Evolutionary conservation across 2,888 invertebrate genomes (phyloP).

Genomic region (Iphiclides podalirius): DNA sequence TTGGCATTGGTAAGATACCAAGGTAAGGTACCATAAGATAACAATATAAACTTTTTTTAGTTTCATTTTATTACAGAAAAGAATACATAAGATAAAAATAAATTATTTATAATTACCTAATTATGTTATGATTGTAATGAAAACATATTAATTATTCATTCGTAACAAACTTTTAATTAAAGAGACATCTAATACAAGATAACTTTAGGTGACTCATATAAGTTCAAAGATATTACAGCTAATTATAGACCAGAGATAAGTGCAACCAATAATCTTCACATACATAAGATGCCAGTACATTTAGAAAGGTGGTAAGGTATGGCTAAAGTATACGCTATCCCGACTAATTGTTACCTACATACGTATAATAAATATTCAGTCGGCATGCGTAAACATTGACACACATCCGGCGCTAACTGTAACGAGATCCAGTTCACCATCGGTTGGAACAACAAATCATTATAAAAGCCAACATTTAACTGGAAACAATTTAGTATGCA

Average conservation of each 20-base stretch:
- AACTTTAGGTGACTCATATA: neutral
- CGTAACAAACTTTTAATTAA: no score
- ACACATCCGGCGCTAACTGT: slow-evolving; percentile 56
- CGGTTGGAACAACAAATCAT: slow-evolving; percentile 34
- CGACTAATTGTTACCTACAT: slow-evolving; percentile 31
- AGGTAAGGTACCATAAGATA: no score
- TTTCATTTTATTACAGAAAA: no score
- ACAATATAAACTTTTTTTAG: no score
- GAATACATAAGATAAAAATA: no score
- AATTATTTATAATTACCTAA: no score
- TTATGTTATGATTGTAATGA: no score
- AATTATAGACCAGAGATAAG: slow-evolving; percentile 22
- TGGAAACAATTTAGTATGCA: neutral
- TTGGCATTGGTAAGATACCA: no score
- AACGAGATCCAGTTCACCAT: slow-evolving; percentile 43
- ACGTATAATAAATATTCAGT: slow-evolving; percentile 48
- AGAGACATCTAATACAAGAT: no score
- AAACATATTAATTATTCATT: no score
- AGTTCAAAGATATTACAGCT: slow-evolving; percentile 1
- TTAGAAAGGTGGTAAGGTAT: no score
- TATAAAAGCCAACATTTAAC: neutral
- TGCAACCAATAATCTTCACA: neutral
- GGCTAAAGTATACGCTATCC: no score
- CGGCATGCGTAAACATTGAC: slow-evolving; percentile 50
- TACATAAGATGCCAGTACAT: neutral